Base-by-base conservation (phyloP, 2,797 vertebrate species). In the Parambassis ranga region DNA sequence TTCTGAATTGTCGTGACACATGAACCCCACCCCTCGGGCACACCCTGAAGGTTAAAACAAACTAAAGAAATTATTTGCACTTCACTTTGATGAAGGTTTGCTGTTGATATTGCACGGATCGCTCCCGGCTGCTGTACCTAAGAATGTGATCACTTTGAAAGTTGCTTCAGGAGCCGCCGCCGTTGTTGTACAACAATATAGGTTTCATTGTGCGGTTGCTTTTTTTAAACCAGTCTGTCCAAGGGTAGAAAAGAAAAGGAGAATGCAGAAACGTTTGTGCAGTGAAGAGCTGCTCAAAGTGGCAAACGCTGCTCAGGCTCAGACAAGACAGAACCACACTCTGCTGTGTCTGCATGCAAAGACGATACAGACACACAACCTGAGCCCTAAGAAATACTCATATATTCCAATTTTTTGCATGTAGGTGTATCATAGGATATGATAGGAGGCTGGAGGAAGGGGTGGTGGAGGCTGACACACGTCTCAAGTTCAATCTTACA, bases 21-120 rank as follows among this genome's bases (percentile, higher is more conserved):
- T 13, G 18, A 47, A 26, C 64, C 26, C 59, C 77, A 49, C 64
- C 73, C 70, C 10, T 27, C 30, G 5, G 79, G 33, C 71, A 65
- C 66, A 49, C 66, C 71, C 71, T 65, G 60, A 22, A 52, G 42
- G 35, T 46, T 64, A 84, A 73, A 80, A 56, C 80, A 76, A 83
- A 83, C 73, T 69, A 13, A 6, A 24, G 2, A 30, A 33, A 50
- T 57, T 58, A 57, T 80, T 84, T 58, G 31, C 36, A 2, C 32
- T 46, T 1, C 15, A 20, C 31, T 58, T 50, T 30, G 35, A 52
- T 67, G 4, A 26, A 51, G 56, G 47, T 37, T 6, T 46, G 13
- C 27, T 55, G 44, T 58, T 55, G 44, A 48, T 61, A 38, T 52
- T 60, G 20, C 27, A 42, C 1, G 2, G 50, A 42, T 47, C 1